Conservation (phyloP, 2,113 vertebrate genomes). For the Malaclemys terrapin region DNA sequence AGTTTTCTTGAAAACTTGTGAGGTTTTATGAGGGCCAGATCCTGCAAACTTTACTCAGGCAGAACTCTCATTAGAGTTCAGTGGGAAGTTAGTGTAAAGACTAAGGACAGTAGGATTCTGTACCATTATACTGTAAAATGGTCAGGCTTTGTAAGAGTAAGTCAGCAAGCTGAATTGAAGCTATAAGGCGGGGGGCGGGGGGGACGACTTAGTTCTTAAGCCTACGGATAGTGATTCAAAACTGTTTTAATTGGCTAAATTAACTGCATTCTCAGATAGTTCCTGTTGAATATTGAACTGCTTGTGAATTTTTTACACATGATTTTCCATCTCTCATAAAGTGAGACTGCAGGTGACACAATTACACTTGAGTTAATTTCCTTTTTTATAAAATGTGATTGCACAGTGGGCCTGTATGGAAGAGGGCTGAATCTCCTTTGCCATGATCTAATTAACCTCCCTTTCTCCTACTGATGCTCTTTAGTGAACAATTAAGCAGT, state of each 20-base stretch:
- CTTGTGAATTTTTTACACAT: not conserved
- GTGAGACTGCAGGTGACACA: not conserved
- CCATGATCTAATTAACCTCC: not conserved
- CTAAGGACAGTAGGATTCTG: accelerated
- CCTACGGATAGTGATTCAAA: not conserved
- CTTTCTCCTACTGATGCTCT: not conserved
- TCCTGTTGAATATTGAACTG: not conserved
- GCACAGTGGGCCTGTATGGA: not conserved
- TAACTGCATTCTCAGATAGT: not conserved
- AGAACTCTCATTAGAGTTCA: not conserved
- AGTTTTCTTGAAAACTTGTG: not conserved
- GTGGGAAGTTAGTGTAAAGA: not conserved
- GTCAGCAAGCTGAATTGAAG: not conserved
- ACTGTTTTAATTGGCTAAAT: not conserved
- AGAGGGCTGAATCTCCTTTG: not conserved
- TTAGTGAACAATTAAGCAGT: not conserved
- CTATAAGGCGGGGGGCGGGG: not conserved
- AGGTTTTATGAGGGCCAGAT: not conserved
- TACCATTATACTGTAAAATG: not conserved
- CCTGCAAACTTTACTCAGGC: not conserved
- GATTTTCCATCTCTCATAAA: not conserved
- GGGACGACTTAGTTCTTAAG: not conserved
- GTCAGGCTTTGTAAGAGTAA: not conserved
- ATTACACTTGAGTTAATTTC: not conserved
- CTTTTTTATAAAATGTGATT: not conserved